These are phyloP conservation scores for Dryocosmus kuriphilus DNA, from an alignment of 2,888 invertebrate genomes.

Conservation along the genomic window DNA sequence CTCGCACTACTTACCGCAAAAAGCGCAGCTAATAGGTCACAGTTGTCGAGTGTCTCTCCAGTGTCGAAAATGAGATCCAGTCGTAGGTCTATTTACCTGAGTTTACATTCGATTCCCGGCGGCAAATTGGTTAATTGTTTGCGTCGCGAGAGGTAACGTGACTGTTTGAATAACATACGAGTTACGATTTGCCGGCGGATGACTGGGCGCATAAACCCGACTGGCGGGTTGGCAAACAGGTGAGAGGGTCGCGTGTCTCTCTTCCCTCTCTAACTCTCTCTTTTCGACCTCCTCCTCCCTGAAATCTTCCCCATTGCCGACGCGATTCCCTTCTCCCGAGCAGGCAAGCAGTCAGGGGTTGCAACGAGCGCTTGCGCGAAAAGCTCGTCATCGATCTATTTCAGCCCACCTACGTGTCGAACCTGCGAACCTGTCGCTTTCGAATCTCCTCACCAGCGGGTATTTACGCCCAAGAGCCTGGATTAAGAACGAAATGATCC, in stretches of 20 bases:
- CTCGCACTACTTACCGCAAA: neutral
- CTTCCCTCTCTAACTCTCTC: conserved; percentile 21
- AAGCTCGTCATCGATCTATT: conserved; percentile 42
- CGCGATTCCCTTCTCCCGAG: conserved; percentile 1
- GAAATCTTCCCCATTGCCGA: conserved; percentile 28
- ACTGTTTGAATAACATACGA: neutral
- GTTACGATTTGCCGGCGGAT: conserved; percentile 61
- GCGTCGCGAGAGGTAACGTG: conserved; percentile 19
- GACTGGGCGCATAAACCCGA: conserved; percentile 72
- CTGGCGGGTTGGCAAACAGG: conserved; percentile 53
- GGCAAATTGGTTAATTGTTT: neutral
- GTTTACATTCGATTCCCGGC: neutral
- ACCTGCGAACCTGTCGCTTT: neutral
- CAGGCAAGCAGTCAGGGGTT: conserved; percentile 1
- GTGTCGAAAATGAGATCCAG: neutral
- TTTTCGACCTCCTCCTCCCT: conserved; percentile 1
- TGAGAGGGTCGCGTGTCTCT: conserved; percentile 34
- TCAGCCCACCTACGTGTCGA: conserved; percentile 33
- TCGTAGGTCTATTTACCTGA: neutral
- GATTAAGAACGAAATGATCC: conserved; percentile 17
- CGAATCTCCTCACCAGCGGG: neutral
- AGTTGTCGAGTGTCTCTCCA: neutral
- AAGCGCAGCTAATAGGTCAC: neutral
- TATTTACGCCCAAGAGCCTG: conserved; percentile 27
- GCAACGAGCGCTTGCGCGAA: conserved; percentile 29